These are phyloP conservation scores for Psilanteris sp. DNA, from an alignment of 1,140 invertebrate species.

Conservation along the genomic window DNA sequence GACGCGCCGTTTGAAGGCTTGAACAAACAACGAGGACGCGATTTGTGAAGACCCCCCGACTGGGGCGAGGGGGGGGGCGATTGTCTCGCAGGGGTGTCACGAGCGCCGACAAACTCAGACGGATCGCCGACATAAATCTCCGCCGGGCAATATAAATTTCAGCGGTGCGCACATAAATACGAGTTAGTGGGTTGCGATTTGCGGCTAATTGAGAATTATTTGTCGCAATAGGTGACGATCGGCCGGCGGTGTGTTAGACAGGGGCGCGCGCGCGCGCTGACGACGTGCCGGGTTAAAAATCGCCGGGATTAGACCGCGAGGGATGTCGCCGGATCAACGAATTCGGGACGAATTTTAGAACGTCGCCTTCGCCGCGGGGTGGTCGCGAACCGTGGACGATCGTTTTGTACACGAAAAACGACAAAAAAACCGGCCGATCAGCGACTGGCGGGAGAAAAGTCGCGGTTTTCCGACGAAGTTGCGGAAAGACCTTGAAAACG, in stretches of 20 bases:
- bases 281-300: constrained; percentile 53
- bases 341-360: no score
- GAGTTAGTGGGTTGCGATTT: constrained; percentile 70
- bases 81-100: constrained; percentile 41
- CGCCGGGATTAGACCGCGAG: constrained; percentile 32
- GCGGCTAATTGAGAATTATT: constrained; percentile 76
- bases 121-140: constrained; percentile 73
- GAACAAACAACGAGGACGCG: constrained; percentile 54
- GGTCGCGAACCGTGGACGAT: no score
- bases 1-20: constrained; percentile 36
- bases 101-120: constrained; percentile 69
- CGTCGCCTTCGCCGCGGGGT: no score
- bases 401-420: no score
- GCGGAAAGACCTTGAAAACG: no score
- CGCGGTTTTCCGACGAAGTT: no score
- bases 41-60: constrained; percentile 54
- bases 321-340: neutral
- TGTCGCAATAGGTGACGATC: constrained; percentile 64
- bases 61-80: constrained; percentile 29
- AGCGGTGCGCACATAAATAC: constrained; percentile 72
- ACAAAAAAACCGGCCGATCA: no score
- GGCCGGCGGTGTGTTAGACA: constrained; percentile 16
- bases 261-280: no score
- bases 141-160: constrained; percentile 71
- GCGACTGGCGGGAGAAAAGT: no score